These are phyloP conservation scores for Cephalotes varians DNA, from an alignment of 2,888 invertebrate species.

Conservation along the genomic window DNA sequence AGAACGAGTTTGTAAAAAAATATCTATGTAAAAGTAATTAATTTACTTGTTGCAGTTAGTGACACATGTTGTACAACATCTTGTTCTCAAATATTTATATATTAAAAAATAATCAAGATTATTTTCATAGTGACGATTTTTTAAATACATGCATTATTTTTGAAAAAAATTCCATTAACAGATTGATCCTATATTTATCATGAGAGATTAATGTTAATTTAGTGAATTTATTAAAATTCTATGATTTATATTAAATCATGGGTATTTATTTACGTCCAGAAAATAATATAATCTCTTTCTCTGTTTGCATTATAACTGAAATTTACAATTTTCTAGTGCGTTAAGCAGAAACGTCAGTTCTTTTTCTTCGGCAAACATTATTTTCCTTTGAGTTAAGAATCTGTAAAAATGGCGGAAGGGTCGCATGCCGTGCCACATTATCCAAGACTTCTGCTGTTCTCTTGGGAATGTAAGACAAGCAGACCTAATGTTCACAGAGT, in stretches of 20 bases:
- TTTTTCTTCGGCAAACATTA: constrained; percentile 20
- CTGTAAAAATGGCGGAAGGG: constrained; percentile 28
- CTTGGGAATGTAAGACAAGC: constrained; percentile 46
- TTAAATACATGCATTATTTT: not conserved
- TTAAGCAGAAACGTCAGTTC: not conserved
- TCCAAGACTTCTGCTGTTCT: constrained; percentile 19
- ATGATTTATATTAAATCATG: not conserved
- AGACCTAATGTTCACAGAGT: constrained; percentile 20
- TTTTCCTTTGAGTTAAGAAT: constrained; percentile 24
- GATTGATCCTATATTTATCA: not conserved
- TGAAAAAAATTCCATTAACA: not conserved
- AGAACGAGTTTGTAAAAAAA: not conserved
- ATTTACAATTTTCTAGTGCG: not conserved
- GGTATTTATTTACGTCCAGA: not conserved
- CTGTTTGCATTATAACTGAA: not conserved
- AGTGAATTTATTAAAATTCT: no score
- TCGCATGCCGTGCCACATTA: constrained; percentile 7
- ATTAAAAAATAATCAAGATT: not conserved
- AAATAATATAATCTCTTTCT: no score
- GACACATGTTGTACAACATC: not conserved
- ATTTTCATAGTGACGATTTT: not conserved
- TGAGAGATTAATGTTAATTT: no score
- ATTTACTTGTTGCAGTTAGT: not conserved
- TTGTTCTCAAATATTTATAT: not conserved
- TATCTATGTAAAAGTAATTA: not conserved